These are phyloP conservation scores for Diaperis boleti DNA, from an alignment of 2,888 invertebrate species.

Conservation along the genomic window DNA sequence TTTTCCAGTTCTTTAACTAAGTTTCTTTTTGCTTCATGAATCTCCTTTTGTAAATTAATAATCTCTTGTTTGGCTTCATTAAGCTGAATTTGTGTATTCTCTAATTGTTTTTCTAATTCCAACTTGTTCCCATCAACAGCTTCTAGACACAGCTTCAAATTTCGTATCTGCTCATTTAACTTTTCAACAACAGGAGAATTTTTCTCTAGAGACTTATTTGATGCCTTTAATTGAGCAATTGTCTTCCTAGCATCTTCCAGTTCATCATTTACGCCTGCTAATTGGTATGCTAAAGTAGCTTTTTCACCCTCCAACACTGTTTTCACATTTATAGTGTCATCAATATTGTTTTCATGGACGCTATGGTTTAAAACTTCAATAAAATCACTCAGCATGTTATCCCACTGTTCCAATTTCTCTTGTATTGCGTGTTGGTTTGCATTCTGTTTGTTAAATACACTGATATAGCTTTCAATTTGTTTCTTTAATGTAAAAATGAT, in stretches of 20 bases:
- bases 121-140: constrained; percentile 22
- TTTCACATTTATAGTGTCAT: constrained; percentile 50
- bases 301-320: constrained; percentile 53
- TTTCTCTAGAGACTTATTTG: neutral
- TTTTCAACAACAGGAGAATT: constrained; percentile 2
- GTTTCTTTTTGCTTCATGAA: constrained; percentile 41
- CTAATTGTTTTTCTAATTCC: constrained; percentile 30
- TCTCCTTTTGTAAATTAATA: constrained; percentile 41
- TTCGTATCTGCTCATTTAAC: constrained; percentile 32
- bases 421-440: constrained; percentile 44
- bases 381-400: constrained; percentile 38
- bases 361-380: constrained; percentile 41
- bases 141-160: constrained; percentile 27
- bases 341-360: constrained; percentile 40
- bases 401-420: constrained; percentile 42
- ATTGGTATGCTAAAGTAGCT: constrained; percentile 46
- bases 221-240: constrained; percentile 28
- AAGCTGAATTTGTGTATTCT: constrained; percentile 34
- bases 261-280: constrained; percentile 43
- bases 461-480: constrained; percentile 46
- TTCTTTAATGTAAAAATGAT: constrained; percentile 34
- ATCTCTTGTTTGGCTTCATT: constrained; percentile 38
- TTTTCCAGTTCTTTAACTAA: constrained; percentile 45
- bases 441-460: constrained; percentile 27
- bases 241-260: constrained; percentile 44